These are phyloP conservation scores for Solea senegalensis DNA, from an alignment of 2,113 vertebrate genomes.

Conservation along the genomic window DNA sequence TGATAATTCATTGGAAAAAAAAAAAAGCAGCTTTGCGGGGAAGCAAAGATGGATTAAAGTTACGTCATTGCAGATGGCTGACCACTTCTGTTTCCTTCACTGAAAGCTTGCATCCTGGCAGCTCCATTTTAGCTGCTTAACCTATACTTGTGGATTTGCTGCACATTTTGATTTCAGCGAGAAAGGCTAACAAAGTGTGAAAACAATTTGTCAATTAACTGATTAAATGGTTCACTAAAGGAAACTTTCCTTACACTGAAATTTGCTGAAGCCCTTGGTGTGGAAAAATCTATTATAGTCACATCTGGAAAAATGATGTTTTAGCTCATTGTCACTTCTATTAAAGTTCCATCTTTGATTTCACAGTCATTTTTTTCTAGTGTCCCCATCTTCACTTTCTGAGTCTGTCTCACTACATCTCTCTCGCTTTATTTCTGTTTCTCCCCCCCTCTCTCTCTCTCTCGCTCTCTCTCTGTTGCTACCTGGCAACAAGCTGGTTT, in stretches of 20 bases:
- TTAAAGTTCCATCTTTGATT: slow-evolving; percentile 44
- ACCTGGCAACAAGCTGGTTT: slow-evolving; percentile 79
- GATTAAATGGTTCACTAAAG: neutral
- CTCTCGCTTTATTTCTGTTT: neutral
- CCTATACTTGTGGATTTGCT: neutral
- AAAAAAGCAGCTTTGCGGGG: neutral
- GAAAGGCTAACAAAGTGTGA: slow-evolving; percentile 1
- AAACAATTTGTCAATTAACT: neutral
- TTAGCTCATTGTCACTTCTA: slow-evolving; percentile 30
- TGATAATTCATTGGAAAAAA: neutral
- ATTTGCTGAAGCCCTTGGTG: no score
- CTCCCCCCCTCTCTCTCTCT: slow-evolving; percentile 25
- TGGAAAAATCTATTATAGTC: no score
- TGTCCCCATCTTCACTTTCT: slow-evolving; percentile 4
- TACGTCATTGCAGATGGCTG: neutral
- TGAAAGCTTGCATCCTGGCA: neutral
- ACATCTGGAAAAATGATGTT: slow-evolving; percentile 1
- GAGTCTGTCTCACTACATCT: slow-evolving; percentile 24
- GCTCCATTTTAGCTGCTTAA: neutral
- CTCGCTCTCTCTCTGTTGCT: slow-evolving; percentile 57
- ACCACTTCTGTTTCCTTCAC: neutral
- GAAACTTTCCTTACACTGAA: neutral
- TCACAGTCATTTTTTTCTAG: slow-evolving; percentile 31
- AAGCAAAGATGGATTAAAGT: no score
- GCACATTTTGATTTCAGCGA: neutral